Evolutionary conservation across 2,797 vertebrate genomes (phyloP).

Genomic region (Enteromius afrohamiltoni): DNA sequence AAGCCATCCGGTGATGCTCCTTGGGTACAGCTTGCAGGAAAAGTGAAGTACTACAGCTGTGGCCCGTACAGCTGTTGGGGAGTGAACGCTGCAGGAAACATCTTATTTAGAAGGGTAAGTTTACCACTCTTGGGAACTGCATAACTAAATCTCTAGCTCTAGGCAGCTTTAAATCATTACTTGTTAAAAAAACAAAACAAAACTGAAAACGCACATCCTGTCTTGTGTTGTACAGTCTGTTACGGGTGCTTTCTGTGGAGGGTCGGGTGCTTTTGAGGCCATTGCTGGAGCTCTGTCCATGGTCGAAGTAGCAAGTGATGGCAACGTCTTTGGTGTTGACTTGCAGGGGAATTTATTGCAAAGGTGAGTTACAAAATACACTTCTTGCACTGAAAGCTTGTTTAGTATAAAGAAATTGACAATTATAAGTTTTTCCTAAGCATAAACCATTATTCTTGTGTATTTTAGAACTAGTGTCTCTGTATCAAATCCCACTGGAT

Average conservation of each 20-base stretch:
- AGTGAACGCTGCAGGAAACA: not conserved
- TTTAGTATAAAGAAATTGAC: not conserved
- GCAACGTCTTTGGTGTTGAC: conserved; percentile 50
- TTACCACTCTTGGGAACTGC: not conserved
- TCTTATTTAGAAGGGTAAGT: conserved; percentile 45
- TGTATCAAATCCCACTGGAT: not conserved
- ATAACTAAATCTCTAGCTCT: not conserved
- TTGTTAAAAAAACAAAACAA: not conserved
- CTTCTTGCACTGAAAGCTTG: not conserved
- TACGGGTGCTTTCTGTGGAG: not conserved
- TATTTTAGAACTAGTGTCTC: not conserved
- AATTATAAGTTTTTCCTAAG: not conserved
- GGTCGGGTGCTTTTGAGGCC: not conserved
- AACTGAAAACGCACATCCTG: not conserved
- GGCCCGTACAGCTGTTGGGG: conserved; percentile 63
- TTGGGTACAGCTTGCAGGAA: not conserved
- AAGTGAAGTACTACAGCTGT: conserved; percentile 61
- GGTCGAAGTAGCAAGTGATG: conserved; percentile 60
- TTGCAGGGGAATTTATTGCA: not conserved
- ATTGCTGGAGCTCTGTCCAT: conserved; percentile 18
- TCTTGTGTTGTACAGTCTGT: conserved; percentile 19
- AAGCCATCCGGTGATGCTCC: fast-evolving
- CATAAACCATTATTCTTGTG: not conserved
- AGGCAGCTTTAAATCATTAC: not conserved
- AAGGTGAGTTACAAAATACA: conserved; percentile 3